Evolutionary conservation across 2,797 vertebrate genomes (phyloP), one percentile per base, ranked within the genome.

Genomic region (Clarias laeviceps): DNA sequence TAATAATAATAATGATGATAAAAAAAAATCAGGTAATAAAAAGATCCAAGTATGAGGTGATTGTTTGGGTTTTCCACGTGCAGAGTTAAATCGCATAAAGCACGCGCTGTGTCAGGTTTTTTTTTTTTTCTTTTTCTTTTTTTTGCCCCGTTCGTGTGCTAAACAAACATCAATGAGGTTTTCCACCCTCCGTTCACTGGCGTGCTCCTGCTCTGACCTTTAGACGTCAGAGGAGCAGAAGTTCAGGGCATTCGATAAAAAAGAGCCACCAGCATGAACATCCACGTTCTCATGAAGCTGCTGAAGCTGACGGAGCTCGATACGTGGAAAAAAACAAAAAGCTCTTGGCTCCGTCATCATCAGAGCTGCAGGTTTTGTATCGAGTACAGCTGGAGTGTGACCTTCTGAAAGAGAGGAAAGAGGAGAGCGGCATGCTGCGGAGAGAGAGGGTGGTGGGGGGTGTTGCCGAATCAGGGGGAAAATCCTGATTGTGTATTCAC

Each of bases 91-190:
- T 92, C 92, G 91, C 91, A 90, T 94, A 93, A 94, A 91, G 82
- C 45, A 69, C 91, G 88, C 92, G 93, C 94, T 91, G 94, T 92
- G 91, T 92, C 89, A 90, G 90, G 88, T 90, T 91, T 87, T 45
- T 45, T 45, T 37, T 37, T 37, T 7, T 40, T 6, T 40, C n/a
- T 50, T 11, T 11, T 50, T 11, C 12, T 1, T 50, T 45, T 37
- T 45, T 91, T 89, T 89, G 91, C 86, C 85, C 90, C 88, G 91
- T 93, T 91, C 88, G 82, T 89, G 92, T 91, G 90, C 89, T 87
- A 86, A 88, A 89, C 87, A 92, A 94, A 93, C 93, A 91, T 94
- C 93, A 93, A 92, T 95, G 90, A 89, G 90, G 91, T 93, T 94
- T 94, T 94, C 93, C 93, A 92, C 81, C 78, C 27, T 68, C 37